Percentiles rank a stretch among this genome's conserved stretches.
Evolutionary conservation across 1,140 invertebrate genomes (phyloP).

Genomic region (Pachypeltis micranthus): DNA sequence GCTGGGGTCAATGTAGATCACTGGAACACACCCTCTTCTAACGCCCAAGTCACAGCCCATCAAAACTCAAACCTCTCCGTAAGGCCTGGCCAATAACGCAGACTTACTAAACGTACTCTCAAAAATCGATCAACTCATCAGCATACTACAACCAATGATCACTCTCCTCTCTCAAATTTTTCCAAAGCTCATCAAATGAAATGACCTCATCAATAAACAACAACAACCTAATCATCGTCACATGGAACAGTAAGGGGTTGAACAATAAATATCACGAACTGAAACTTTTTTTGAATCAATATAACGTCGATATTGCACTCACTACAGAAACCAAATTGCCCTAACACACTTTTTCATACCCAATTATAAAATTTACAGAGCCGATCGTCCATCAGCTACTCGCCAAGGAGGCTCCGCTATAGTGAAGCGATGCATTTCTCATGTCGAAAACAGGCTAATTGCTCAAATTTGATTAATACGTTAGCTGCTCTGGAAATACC

Average conservation of each 20-base stretch:
- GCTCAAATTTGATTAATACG: too few relatives aligned
- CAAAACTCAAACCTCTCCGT: neutral
- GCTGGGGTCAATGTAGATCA: neutral
- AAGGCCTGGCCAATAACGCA: neutral
- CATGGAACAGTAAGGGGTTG: neutral
- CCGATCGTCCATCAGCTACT: neutral
- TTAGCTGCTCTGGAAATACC: too few relatives aligned
- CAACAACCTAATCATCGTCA: neutral
- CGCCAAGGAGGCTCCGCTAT: neutral
- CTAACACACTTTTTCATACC: neutral
- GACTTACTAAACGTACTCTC: neutral
- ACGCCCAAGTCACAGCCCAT: neutral
- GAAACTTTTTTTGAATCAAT: conserved; percentile 5
- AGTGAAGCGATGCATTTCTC: neutral
- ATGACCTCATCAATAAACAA: neutral
- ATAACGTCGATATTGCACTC: neutral
- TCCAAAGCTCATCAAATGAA: neutral
- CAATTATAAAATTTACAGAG: neutral
- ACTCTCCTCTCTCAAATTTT: neutral
- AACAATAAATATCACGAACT: conserved; percentile 7
- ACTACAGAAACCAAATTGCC: neutral
- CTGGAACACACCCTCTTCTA: neutral
- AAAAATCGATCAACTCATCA: conserved; percentile 6
- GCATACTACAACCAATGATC: neutral
- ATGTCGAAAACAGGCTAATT: too few relatives aligned